Percentiles rank a stretch among this genome's conserved stretches.
Conservation (phyloP, 1,140 invertebrate species). For the Ruditapes philippinarum region DNA sequence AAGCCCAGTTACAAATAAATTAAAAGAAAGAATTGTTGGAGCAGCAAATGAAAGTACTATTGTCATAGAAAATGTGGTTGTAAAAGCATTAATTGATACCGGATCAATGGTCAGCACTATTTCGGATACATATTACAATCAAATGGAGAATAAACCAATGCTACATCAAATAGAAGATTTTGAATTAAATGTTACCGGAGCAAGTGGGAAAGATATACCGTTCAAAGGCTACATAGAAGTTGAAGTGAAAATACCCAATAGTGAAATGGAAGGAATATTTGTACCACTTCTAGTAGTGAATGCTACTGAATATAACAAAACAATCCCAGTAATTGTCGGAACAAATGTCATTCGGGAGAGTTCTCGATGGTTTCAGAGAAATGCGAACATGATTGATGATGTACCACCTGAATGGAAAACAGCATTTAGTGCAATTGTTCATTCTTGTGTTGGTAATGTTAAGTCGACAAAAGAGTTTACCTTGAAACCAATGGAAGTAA, state of each 20-base stretch:
- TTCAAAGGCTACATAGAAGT: slow-evolving; percentile 29
- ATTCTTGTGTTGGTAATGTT: neutral
- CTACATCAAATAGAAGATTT: neutral
- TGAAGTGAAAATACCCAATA: neutral
- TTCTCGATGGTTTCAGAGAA: neutral
- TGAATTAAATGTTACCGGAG: slow-evolving; percentile 10
- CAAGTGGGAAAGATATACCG: slow-evolving; percentile 11
- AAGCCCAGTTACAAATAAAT: neutral
- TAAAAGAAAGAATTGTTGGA: neutral
- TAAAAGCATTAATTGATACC: slow-evolving; percentile 27
- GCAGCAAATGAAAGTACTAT: neutral
- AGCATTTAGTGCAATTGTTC: neutral
- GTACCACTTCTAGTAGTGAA: neutral
- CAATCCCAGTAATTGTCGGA: neutral
- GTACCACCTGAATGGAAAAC: neutral
- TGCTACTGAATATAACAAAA: neutral
- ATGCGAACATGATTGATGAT: too few species aligned
- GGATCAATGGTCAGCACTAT: slow-evolving; percentile 40
- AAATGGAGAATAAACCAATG: slow-evolving; percentile 7
- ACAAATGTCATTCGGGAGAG: neutral
- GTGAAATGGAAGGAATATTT: neutral
- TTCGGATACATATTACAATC: neutral
- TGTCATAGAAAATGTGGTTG: neutral
- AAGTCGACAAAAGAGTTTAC: neutral
- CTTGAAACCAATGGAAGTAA: neutral